A percentile compares a stretch with the other conserved stretches of the same genome.
Evolutionary conservation across 2,888 invertebrate species (phyloP).

Genomic region (Drosophila lutescens): DNA sequence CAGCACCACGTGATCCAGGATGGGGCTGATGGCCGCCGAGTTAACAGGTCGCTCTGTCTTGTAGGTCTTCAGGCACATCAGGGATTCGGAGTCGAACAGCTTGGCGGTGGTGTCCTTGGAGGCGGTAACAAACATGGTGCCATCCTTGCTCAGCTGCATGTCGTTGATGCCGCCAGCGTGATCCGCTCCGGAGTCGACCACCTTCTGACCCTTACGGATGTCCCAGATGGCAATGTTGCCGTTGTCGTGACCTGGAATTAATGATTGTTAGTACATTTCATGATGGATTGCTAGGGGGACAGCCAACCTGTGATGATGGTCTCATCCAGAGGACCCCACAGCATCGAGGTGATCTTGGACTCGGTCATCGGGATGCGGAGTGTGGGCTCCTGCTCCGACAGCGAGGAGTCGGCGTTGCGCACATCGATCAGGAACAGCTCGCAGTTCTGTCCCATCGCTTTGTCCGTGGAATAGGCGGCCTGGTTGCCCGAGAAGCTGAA

Average conservation of each 20-base stretch:
- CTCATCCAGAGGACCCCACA: slow-evolving; percentile 98
- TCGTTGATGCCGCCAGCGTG: slow-evolving; percentile 96
- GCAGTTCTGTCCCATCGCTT: slow-evolving; percentile 95
- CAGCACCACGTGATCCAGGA: slow-evolving; percentile 97
- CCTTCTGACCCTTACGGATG: slow-evolving; percentile 92
- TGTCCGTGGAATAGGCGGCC: slow-evolving; percentile 96
- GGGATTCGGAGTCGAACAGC: slow-evolving; percentile 94
- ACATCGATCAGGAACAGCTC: slow-evolving; percentile 95
- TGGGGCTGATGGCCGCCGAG: slow-evolving; percentile 98
- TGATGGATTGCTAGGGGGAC: too few species aligned
- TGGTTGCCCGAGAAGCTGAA: slow-evolving; percentile 97
- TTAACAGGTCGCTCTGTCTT: slow-evolving; percentile 99
- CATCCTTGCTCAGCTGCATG: slow-evolving; percentile 97
- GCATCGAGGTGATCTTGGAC: slow-evolving; percentile 94
- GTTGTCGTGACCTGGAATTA: slow-evolving; percentile 90
- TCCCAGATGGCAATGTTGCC: slow-evolving; percentile 98
- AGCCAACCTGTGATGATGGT: slow-evolving; percentile 90
- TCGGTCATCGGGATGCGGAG: slow-evolving; percentile 91
- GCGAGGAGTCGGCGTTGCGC: slow-evolving; percentile 89
- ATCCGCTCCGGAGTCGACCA: slow-evolving; percentile 90
- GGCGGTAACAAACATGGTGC: slow-evolving; percentile 98
- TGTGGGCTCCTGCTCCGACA: slow-evolving; percentile 89
- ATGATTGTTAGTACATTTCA: not conserved
- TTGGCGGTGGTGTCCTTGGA: slow-evolving; percentile 98
- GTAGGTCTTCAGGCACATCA: slow-evolving; percentile 96